phyloP scores from a whole-genome alignment of 2,797 vertebrate genomes.

The Trachurus trachurus region DNA sequence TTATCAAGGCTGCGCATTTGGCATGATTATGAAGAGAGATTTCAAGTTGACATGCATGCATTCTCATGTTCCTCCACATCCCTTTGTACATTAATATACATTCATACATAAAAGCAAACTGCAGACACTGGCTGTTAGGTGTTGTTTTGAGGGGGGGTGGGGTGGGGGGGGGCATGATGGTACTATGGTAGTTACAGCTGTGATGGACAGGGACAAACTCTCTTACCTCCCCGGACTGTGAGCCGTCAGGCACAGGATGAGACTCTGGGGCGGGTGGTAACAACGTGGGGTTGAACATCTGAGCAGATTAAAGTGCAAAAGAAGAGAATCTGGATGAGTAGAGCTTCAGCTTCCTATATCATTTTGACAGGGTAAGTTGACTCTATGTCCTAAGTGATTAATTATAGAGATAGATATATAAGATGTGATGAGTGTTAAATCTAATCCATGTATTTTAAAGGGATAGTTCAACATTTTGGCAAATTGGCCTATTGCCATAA shows the following conservation, averaged over 20 bases:
- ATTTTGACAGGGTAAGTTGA: background rate
- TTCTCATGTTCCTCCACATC: slow-evolving; percentile 16
- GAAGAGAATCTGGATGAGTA: slow-evolving; percentile 8
- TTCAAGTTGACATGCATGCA: slow-evolving; percentile 54
- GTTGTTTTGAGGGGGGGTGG: slow-evolving; percentile 57
- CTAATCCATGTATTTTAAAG: background rate
- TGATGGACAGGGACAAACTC: background rate
- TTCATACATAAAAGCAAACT: slow-evolving; percentile 40
- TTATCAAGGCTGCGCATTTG: slow-evolving; percentile 33
- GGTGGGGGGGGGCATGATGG: slow-evolving; percentile 50
- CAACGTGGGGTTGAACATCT: slow-evolving; percentile 88
- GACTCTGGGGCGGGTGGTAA: slow-evolving; percentile 87
- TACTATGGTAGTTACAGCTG: slow-evolving; percentile 11
- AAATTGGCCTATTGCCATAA: no score
- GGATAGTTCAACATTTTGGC: no score
- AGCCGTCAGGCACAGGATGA: slow-evolving; percentile 80
- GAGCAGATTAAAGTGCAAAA: slow-evolving; percentile 19
- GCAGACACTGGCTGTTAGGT: slow-evolving; percentile 59
- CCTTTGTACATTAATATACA: slow-evolving; percentile 15
- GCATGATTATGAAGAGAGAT: slow-evolving; percentile 59
- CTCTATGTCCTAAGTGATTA: background rate
- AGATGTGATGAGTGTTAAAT: background rate
- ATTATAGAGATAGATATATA: no score
- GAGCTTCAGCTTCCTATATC: background rate
- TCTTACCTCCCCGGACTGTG: slow-evolving; percentile 92